Percentiles rank a stretch among this genome's conserved stretches.
Evolutionary conservation across 2,888 invertebrate species (phyloP).

Genomic region (Aproaerema taeniolella): DNA sequence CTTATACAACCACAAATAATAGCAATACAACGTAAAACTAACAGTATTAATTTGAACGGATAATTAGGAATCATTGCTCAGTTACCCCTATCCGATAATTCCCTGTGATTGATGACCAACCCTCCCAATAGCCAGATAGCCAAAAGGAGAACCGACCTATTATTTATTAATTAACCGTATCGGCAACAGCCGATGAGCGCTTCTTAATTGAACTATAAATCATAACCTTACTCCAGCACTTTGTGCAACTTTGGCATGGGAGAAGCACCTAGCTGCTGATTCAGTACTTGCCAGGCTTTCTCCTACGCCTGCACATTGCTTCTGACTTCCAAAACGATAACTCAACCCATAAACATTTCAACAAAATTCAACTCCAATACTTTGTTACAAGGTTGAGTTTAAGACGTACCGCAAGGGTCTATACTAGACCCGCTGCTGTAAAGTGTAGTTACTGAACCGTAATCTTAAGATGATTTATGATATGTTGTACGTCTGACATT

Average conservation of each 20-base stretch:
- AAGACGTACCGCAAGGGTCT: constrained; percentile 26
- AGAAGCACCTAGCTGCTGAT: constrained; percentile 60
- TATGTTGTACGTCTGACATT: constrained; percentile 69
- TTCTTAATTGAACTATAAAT: constrained; percentile 70
- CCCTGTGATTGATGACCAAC: constrained; percentile 23
- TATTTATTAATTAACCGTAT: constrained; percentile 37
- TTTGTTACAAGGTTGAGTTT: constrained; percentile 26
- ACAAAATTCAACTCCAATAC: constrained; percentile 28
- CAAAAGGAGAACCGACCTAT: constrained; percentile 21
- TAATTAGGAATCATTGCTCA: constrained; percentile 18
- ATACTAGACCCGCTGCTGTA: constrained; percentile 38
- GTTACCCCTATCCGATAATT: constrained; percentile 18
- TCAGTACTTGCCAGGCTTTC: constrained; percentile 58
- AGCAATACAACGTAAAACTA: constrained; percentile 10
- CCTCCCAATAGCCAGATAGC: constrained; percentile 24
- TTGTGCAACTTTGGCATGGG: constrained; percentile 52
- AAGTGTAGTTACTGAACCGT: constrained; percentile 60
- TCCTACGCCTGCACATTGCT: constrained; percentile 52
- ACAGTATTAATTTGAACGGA: constrained; percentile 19
- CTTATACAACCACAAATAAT: too few relatives aligned
- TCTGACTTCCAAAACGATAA: constrained; percentile 27
- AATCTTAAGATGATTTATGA: constrained; percentile 76
- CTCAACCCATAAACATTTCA: constrained; percentile 1
- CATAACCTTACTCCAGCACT: constrained; percentile 45
- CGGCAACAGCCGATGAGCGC: constrained; percentile 47